These are phyloP conservation scores for Plutomurus gul DNA, from an alignment of 1,140 invertebrate species.

Conservation along the genomic window DNA sequence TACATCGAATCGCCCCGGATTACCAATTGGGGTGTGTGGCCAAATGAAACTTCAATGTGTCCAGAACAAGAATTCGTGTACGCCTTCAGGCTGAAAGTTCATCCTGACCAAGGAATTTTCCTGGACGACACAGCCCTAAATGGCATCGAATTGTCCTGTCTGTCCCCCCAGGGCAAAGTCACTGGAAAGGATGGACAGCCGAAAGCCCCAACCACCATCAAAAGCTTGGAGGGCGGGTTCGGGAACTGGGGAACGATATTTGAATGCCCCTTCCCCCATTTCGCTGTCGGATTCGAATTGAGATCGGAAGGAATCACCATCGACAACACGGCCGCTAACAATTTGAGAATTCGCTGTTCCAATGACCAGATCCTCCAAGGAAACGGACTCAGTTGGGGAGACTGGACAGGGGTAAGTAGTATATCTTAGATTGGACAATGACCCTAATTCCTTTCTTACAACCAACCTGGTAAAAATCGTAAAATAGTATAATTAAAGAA, in stretches of 20 bases:
- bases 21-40: constrained; percentile 36
- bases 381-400: background rate
- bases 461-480: no score
- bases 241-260: constrained; percentile 28
- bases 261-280: background rate
- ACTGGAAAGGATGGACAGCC: background rate
- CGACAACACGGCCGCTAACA: constrained; percentile 31
- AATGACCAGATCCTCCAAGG: background rate
- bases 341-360: background rate
- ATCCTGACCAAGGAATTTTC: background rate
- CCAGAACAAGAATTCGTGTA: background rate
- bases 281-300: constrained; percentile 24
- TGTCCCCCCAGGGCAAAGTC: background rate
- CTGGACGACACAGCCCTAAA: constrained; percentile 38
- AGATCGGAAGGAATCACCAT: background rate
- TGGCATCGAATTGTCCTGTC: constrained; percentile 15
- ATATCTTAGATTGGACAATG: background rate
- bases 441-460: no score
- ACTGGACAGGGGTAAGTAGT: background rate
- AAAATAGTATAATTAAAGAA: no score
- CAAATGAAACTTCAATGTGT: background rate
- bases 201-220: background rate
- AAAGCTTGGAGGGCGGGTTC: background rate
- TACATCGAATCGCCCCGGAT: constrained; percentile 14
- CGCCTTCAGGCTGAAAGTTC: constrained; percentile 12